Conservation (phyloP, 2,797 vertebrate species). For the Anabacerthia variegaticeps region DNA sequence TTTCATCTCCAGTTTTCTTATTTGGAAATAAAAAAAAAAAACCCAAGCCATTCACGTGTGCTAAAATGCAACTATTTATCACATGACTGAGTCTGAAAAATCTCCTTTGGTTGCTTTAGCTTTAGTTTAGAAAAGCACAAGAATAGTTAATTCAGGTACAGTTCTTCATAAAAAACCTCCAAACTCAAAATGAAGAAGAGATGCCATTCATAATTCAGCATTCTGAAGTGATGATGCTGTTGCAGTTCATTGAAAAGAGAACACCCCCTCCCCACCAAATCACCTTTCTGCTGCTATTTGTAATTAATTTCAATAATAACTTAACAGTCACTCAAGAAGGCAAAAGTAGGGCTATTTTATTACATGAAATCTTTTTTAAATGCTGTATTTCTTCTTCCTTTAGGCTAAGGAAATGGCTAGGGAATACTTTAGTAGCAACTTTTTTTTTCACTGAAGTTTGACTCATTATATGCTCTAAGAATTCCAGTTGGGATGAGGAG, state of each 20-base stretch:
- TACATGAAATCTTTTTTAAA: background rate
- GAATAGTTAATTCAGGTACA: background rate
- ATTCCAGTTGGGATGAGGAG: background rate
- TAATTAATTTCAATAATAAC: background rate
- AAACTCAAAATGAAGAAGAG: background rate
- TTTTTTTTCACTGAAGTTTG: background rate
- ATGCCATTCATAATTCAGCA: background rate
- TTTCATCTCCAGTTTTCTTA: background rate
- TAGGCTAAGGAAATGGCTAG: background rate
- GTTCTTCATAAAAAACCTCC: background rate
- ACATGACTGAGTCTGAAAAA: background rate
- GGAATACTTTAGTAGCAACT: background rate
- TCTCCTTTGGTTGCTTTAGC: background rate
- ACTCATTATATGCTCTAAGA: background rate
- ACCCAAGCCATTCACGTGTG: background rate
- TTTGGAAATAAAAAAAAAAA: background rate
- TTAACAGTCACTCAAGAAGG: background rate
- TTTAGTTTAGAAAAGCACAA: background rate
- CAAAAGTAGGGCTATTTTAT: background rate
- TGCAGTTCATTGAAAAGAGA: background rate
- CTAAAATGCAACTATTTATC: background rate
- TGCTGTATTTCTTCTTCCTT: background rate
- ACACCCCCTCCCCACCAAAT: background rate
- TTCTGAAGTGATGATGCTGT: background rate
- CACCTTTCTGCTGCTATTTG: background rate